Evolutionary conservation across 2,113 vertebrate species (phyloP).

Genomic region (Vanacampus margaritifer): DNA sequence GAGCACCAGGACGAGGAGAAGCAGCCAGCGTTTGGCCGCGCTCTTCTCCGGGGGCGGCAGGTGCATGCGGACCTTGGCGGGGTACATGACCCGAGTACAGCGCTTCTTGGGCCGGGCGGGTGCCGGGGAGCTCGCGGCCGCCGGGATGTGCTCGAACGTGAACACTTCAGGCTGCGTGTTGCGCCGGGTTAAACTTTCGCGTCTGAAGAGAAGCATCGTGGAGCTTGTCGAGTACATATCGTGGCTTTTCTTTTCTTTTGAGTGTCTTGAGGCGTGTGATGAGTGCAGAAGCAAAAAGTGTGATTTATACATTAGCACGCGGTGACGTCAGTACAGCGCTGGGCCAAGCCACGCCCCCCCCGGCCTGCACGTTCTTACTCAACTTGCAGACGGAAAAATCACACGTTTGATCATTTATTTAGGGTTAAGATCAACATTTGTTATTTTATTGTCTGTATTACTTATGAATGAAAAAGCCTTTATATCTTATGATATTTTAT

Average conservation of each 20-base stretch:
- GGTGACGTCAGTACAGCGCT: not conserved
- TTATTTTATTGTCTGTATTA: no score
- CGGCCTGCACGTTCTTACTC: not conserved
- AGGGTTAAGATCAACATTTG: no score
- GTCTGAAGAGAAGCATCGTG: slow-evolving; percentile 37
- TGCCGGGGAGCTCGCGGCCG: slow-evolving; percentile 45
- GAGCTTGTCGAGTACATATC: slow-evolving; percentile 57
- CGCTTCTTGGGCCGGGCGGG: slow-evolving; percentile 59
- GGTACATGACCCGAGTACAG: slow-evolving; percentile 74
- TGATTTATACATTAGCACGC: not conserved
- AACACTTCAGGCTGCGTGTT: slow-evolving; percentile 73
- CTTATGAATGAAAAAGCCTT: no score
- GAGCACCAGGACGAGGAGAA: slow-evolving; percentile 72
- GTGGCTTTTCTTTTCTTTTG: not conserved
- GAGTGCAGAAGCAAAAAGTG: no score
- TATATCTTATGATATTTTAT: not conserved
- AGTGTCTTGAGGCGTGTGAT: not conserved
- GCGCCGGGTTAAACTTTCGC: slow-evolving; percentile 45
- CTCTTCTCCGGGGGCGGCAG: slow-evolving; percentile 72
- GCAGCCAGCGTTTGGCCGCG: slow-evolving; percentile 71
- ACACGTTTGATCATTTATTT: not conserved
- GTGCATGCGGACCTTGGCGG: slow-evolving; percentile 73
- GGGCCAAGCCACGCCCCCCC: not conserved
- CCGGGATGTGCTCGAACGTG: slow-evolving; percentile 68
- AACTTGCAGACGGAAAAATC: not conserved